phyloP scores from a whole-genome alignment of 2,113 vertebrate species.

The Elgaria multicarinata region DNA sequence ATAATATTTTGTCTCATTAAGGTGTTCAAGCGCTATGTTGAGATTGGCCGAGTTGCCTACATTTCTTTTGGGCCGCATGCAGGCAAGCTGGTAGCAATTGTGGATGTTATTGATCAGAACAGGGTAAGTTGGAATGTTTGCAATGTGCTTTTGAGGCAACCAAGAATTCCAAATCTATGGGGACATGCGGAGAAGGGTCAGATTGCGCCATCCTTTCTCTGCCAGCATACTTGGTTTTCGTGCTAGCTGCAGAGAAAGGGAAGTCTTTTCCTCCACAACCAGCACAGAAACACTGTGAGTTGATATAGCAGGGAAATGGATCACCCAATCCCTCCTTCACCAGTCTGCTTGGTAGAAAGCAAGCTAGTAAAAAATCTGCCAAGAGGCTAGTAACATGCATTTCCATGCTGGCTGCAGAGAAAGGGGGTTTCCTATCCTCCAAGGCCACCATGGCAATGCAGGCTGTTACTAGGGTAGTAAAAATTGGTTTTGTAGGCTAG shows the following conservation, averaged over 20 bases:
- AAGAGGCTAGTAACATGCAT: not conserved
- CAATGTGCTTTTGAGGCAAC: rapidly evolving
- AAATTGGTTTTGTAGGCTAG: not conserved
- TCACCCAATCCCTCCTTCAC: not conserved
- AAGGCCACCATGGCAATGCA: not conserved
- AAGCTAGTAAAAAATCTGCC: not conserved
- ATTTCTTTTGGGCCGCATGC: slow-evolving; percentile 91
- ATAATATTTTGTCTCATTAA: slow-evolving; percentile 52
- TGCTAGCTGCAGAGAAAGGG: no score
- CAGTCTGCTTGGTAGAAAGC: not conserved
- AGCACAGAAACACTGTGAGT: not conserved
- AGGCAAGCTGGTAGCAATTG: slow-evolving; percentile 92
- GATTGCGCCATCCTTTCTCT: not conserved
- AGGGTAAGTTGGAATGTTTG: slow-evolving; percentile 75
- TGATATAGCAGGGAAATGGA: not conserved
- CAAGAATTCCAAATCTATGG: not conserved
- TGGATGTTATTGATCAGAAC: slow-evolving; percentile 98
- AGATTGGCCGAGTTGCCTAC: slow-evolving; percentile 94
- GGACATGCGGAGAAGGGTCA: not conserved
- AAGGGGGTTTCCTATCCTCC: not conserved
- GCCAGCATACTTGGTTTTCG: no score
- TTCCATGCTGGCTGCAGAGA: not conserved
- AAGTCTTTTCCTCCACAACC: not conserved
- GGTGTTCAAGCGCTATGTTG: slow-evolving; percentile 97
- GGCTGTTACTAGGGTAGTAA: no score